phyloP scores from a whole-genome alignment of 2,797 vertebrate genomes.

The Phataginus tetradactyla region DNA sequence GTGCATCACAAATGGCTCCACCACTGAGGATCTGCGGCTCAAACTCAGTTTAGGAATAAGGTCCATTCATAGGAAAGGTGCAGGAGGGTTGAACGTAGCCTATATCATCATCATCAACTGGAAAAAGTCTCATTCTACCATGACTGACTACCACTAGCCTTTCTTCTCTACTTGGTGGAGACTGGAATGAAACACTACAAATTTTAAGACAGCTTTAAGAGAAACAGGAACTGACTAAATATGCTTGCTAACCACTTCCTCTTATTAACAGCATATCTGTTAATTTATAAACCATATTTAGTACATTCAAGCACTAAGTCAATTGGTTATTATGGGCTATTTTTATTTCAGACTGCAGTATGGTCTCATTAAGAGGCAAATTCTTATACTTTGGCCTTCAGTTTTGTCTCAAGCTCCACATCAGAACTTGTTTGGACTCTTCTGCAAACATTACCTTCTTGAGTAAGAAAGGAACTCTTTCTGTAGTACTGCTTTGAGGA shows the following conservation, averaged over 20 bases:
- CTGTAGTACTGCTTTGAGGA: neutral
- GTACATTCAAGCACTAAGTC: slow-evolving; percentile 2
- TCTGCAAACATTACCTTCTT: slow-evolving; percentile 33
- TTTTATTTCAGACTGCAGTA: slow-evolving; percentile 59
- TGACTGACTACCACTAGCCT: neutral
- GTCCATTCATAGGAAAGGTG: neutral
- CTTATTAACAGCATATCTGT: slow-evolving; percentile 12
- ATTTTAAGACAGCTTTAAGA: slow-evolving; percentile 46
- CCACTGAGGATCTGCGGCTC: neutral
- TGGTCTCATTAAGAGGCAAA: neutral
- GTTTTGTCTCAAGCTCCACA: neutral
- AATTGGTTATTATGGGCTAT: slow-evolving; percentile 39
- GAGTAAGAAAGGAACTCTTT: slow-evolving; percentile 25
- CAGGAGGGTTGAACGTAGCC: neutral
- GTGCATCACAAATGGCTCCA: neutral
- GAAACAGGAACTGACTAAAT: slow-evolving; percentile 34
- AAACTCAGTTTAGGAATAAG: neutral
- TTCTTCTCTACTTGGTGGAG: neutral
- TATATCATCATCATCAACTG: neutral
- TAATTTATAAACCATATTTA: slow-evolving; percentile 60
- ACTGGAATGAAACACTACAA: neutral
- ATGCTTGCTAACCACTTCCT: neutral
- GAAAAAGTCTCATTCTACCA: slow-evolving; percentile 34
- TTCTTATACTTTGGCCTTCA: slow-evolving; percentile 19
- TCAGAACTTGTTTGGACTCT: slow-evolving; percentile 36